A percentile compares a stretch with the other conserved stretches of the same genome.
These are phyloP conservation scores for Helicolenus hilgendorfi DNA, from an alignment of 2,797 vertebrate genomes.

Conservation along the genomic window DNA sequence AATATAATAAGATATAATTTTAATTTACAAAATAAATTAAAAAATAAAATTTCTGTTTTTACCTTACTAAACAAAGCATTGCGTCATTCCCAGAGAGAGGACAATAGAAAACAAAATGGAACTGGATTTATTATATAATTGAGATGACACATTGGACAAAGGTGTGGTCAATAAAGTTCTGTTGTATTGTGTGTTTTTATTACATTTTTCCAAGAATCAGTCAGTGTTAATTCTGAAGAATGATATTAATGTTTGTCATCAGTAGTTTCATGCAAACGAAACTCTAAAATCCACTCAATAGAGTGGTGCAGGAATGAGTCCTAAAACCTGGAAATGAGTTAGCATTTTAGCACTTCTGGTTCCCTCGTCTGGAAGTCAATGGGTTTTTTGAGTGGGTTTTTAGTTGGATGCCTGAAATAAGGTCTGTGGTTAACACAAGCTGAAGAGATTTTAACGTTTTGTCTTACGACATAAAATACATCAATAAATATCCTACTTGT, in stretches of 20 bases:
- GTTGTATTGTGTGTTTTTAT: background rate
- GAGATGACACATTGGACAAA: background rate
- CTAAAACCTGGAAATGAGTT: no score
- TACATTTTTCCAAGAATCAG: background rate
- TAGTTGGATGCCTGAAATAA: no score
- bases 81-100: background rate
- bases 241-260: background rate
- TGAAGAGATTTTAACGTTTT: no score
- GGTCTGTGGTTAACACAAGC: no score
- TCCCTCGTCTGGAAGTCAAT: no score
- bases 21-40: no score
- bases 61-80: background rate
- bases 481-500: no score
- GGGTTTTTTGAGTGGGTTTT: no score
- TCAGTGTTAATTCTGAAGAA: background rate
- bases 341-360: no score
- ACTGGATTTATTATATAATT: background rate
- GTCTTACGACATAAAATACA: no score
- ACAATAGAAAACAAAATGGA: background rate
- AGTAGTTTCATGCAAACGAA: background rate
- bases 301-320: no score
- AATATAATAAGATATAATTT: no score
- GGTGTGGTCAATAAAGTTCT: background rate
- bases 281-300: background rate
- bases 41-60: background rate